Conservation (phyloP, 2,797 vertebrate species). For the Borostomias antarcticus region DNA sequence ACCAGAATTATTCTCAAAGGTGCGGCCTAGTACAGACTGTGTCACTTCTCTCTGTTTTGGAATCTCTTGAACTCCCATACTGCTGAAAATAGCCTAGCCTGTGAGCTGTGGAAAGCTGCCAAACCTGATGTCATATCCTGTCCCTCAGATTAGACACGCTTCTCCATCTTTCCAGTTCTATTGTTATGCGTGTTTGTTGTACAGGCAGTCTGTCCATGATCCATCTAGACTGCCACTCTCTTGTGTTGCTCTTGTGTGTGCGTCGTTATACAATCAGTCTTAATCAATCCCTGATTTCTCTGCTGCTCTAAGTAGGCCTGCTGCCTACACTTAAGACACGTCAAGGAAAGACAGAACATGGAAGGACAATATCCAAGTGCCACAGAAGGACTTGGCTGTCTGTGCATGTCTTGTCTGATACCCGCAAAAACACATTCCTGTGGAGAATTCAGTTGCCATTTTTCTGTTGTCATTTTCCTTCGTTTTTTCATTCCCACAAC, state of each 20-base stretch:
- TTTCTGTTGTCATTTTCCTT: too few species aligned
- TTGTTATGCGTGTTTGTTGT: background rate
- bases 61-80: slow-evolving; percentile 10
- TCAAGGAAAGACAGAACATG: too few species aligned
- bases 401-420: too few species aligned
- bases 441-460: too few species aligned
- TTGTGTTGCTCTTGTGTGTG: background rate
- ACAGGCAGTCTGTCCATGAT: background rate
- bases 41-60: background rate
- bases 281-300: too few species aligned
- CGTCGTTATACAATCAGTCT: background rate
- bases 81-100: slow-evolving; percentile 3
- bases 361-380: too few species aligned
- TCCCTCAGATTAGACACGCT: background rate
- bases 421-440: too few species aligned
- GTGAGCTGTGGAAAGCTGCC: background rate
- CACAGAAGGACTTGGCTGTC: background rate
- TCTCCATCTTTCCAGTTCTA: background rate
- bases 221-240: background rate
- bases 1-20: too few species aligned
- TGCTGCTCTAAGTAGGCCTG: too few species aligned
- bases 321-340: too few species aligned
- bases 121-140: slow-evolving; percentile 23
- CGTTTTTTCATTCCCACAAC: too few species aligned
- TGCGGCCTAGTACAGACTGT: background rate